These are phyloP conservation scores for Phorcus lineatus DNA, from an alignment of 2,888 invertebrate species.

Conservation along the genomic window DNA sequence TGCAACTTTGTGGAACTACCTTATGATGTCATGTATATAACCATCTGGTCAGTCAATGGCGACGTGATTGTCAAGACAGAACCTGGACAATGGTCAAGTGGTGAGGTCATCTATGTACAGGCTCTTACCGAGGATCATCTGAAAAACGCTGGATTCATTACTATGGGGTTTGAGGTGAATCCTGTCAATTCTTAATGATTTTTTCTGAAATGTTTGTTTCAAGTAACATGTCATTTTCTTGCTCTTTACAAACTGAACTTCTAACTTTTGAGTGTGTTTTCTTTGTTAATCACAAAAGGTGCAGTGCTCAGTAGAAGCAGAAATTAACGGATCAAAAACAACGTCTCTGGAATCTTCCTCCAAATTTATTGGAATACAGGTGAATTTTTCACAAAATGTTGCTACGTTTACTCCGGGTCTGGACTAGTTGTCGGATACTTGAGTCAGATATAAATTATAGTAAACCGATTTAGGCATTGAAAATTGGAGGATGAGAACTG, in stretches of 20 bases:
- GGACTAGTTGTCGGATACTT: too few relatives aligned
- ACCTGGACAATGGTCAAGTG: background rate
- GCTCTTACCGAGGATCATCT: background rate
- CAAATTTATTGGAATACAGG: background rate
- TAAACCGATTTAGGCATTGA: too few relatives aligned
- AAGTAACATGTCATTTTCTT: too few relatives aligned
- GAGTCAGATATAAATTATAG: background rate
- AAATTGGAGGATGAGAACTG: too few relatives aligned
- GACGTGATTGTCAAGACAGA: background rate
- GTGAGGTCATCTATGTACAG: background rate
- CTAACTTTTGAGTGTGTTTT: too few relatives aligned
- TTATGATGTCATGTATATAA: background rate
- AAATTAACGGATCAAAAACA: background rate
- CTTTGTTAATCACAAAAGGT: too few relatives aligned
- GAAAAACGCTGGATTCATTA: background rate
- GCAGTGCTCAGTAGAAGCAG: background rate
- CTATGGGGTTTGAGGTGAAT: background rate
- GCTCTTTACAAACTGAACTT: too few relatives aligned
- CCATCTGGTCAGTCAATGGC: background rate
- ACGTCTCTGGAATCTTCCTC: background rate
- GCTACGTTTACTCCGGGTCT: too few relatives aligned
- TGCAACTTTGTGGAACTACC: too few relatives aligned
- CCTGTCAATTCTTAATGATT: too few relatives aligned
- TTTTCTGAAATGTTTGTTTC: too few relatives aligned
- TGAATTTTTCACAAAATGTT: background rate